Base-by-base conservation (phyloP, 1,140 invertebrate species). In the Drosophila lowei region DNA sequence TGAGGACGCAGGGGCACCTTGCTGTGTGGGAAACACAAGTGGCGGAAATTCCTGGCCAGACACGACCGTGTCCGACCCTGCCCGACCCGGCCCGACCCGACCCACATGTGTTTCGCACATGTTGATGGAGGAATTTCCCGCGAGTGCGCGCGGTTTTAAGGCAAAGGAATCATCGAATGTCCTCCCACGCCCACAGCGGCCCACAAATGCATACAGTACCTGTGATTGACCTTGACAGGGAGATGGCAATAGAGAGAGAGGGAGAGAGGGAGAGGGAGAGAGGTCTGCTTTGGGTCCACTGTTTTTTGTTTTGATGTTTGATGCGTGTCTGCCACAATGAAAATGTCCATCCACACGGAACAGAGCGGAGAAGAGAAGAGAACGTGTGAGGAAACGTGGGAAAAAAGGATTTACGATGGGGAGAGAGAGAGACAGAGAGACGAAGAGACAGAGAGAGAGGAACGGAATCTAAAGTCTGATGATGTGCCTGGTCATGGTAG, bases 401-500 rank as follows among this genome's bases (percentile, higher is more conserved):
- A 89, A 89, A 89, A 89, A 89, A 89, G 85, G 85, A 89, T 89
- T 89, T 89, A 85, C 75, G 75, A 77, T 50, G 63, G 43, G 58
- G 53, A 59, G 48, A 21, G 53, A 59, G 53, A 21, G 47, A 25
- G 23, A 25, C 4, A 3, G 3, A 23, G 23, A 23, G 23, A n/a
- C n/a, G n/a, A n/a, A 0, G 3, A 25, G 23, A 25, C 4, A 3
- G 5, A 5, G 23, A 25, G 23, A 4, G 23, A 25, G 53, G 53
- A 38, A 53, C 15, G 34, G 50, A 55, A 49, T 53, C 44, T 68
- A 60, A 55, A 41, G 43, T 38, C 23, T 57, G 67, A 73, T 86
- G 81, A 77, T 59, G 81, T 77, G 68, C 79, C 73, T 57, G 70
- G 60, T 80, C 72, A 80, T 72, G 81, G 67, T 66, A 59, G 25